Base-by-base conservation (phyloP, 2,888 invertebrate species). In the Lobophora halterata region DNA sequence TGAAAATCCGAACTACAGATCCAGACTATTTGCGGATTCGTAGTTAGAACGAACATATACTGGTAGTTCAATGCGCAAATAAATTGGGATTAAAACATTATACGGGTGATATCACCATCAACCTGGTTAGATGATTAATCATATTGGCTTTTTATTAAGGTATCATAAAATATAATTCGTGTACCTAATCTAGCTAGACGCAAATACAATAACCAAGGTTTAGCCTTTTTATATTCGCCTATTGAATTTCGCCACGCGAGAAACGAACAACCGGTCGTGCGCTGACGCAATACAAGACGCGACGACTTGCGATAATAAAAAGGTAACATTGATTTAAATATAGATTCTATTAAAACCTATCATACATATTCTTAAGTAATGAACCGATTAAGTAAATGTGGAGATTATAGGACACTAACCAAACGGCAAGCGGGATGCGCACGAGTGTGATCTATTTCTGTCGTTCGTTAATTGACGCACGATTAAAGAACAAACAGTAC, bases 381-480 rank as follows among this genome's bases (percentile, higher is more conserved):
- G 20, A 23, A 40, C 29, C 26, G 27, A 42, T 36, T 20, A 27
- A 17, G 12, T 20, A 38, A 42, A 34, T 5, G 21, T 3, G 2
- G 9, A 39, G 19, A 51, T 46, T 42, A 46, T 47, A 48, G 47
- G 36, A 27, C 37, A 53, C 51, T 48, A 46, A 52, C 44, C 50
- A 52, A 43, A 46, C 23, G 29, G 17, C 40, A 49, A 49, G 47
- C 46, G 40, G 38, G 35, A 38, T 46, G 55, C 46, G 53, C 54
- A 55, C 56, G 46, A 58, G 57, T 62, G 49, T 44, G 45, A 56
- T 65, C 67, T 71, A 70, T 71, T 71, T 71, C 49, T 57, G 63
- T 43, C 49, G 49, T 49, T 35, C 35, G 26, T 46, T 59, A 58
- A 63, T 65, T 59, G 54, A 62, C 59, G 60, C 46, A 46, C 34